Evolutionary conservation across 2,888 invertebrate species (phyloP).

Genomic region (Alcis repandata): DNA sequence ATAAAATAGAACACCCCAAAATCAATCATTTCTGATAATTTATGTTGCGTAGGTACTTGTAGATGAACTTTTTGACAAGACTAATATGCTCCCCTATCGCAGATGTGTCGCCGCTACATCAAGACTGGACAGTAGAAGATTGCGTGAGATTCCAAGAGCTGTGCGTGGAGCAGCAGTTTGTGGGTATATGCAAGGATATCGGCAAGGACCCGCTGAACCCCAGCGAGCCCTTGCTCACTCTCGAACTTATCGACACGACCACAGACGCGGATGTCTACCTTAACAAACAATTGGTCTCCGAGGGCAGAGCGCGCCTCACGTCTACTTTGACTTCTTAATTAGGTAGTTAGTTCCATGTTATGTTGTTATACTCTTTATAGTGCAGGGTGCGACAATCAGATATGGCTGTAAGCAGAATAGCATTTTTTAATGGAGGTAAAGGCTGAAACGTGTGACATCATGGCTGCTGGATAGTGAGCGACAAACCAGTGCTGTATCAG

Average conservation of each 20-base stretch:
- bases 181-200: conserved; percentile 88
- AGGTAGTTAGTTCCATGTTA: conserved; percentile 34
- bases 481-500: conserved; percentile 10
- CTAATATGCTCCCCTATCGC: too few species aligned
- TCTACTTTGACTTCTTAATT: conserved; percentile 48
- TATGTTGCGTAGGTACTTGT: too few species aligned
- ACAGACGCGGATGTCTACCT: conserved; percentile 89
- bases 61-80: too few species aligned
- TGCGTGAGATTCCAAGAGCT: conserved; percentile 91
- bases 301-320: conserved; percentile 85
- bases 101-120: conserved; percentile 85
- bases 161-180: conserved; percentile 90
- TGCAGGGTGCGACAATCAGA: conserved; percentile 50
- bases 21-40: too few species aligned
- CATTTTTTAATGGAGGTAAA: conserved; percentile 32
- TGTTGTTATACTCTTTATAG: conserved; percentile 44
- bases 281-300: conserved; percentile 88
- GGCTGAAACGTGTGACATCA: conserved; percentile 32
- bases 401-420: conserved; percentile 21
- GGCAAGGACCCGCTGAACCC: conserved; percentile 88
- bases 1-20: too few species aligned
- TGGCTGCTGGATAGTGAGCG: conserved; percentile 16
- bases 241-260: conserved; percentile 91
- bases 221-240: conserved; percentile 87
- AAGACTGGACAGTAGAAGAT: conserved; percentile 91